Evolutionary conservation across 35 echinoderm and acorn worm genomes (phyloP), one percentile per base, ranked within the genome.

Genomic region (Lytechinus variegatus): DNA sequence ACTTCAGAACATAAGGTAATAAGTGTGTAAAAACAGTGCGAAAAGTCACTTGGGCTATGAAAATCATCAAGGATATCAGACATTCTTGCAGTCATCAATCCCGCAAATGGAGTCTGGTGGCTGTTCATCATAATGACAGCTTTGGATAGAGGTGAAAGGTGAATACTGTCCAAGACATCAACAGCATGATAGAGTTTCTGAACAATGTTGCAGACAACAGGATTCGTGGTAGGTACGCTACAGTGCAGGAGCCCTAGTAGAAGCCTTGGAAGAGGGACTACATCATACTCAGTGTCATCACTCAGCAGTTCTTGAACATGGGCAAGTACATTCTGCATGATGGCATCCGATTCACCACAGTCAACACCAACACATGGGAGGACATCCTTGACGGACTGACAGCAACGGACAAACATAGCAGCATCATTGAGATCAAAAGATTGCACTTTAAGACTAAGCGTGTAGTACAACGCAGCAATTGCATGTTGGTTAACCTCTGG

Each of bases 401-500:
- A 10, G 92, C 92, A 93, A 11, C 92, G 92, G 27, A 93, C 55
- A 57, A 93, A 93, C 54, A 57, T 93, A 55, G 92, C 92, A 54
- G 54, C 54, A 19, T 93, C 92, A 28, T 54, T 55, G 29, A 93
- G 27, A 57, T 57, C 54, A 57, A 93, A 93, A 9, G 92, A 55
- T 28, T 27, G 52, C 9, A 93, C 54, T 19, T 57, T 33, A 10
- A 54, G 52, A 28, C 52, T 57, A 5, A 33, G 27, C 2, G 52
- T 55, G 28, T 10, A 12, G 19, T 93, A 93, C 52, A 93, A 27
- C 9, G 54, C n/a, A 93, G 10, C 14, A 24, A 93, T 54, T 33
- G 92, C 92, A 16, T 9, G 29, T 11, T 9, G 12, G 9, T 54
- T 93, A 29, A 93, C 53, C 52, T 57, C 53, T 13, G 92, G 92